Evolutionary conservation across 2,797 vertebrate species (phyloP).

Genomic region (Ciconia nigra): DNA sequence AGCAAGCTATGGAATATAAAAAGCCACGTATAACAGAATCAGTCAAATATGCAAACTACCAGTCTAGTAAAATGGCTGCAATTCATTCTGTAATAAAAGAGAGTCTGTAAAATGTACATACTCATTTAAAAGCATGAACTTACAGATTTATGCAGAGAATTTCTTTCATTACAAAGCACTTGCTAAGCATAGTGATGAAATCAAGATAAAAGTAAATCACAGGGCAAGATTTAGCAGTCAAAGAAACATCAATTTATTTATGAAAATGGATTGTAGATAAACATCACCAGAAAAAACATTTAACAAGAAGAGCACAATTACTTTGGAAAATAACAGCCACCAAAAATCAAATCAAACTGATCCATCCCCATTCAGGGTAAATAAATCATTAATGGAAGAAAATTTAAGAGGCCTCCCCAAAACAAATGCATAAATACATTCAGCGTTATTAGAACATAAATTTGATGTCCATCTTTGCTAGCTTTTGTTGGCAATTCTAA

Average conservation of each 20-base stretch:
- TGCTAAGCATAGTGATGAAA: neutral
- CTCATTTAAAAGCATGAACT: neutral
- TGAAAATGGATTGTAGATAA: neutral
- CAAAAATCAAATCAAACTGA: neutral
- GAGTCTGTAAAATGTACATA: neutral
- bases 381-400: neutral
- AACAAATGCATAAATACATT: neutral
- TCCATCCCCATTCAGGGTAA: neutral
- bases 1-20: neutral
- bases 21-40: neutral
- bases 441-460: neutral
- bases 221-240: neutral
- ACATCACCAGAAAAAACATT: neutral
- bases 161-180: neutral
- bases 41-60: neutral
- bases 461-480: neutral
- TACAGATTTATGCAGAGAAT: neutral
- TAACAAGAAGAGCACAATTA: neutral
- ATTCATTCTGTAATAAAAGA: neutral
- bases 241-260: neutral
- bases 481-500: neutral
- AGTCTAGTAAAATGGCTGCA: neutral
- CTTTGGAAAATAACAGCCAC: neutral
- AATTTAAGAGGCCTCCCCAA: neutral
- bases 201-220: neutral